Conservation (phyloP, 1,140 invertebrate species). For the Philotrypesis tridentata region DNA sequence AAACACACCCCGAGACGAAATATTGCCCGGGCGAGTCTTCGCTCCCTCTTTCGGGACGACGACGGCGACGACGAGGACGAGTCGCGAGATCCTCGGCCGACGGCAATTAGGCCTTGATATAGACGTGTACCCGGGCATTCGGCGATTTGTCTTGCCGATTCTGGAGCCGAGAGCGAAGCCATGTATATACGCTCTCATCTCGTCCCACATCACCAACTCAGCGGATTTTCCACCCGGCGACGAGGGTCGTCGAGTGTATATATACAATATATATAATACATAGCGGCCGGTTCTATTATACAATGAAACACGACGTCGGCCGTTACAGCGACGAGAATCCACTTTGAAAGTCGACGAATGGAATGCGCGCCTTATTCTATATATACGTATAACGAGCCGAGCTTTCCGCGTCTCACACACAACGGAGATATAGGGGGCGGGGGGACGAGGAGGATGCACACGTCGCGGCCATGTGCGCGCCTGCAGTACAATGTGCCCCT, state of each 20-base stretch:
- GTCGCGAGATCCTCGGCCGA: not conserved
- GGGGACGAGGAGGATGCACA: not conserved
- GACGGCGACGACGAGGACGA: too few species aligned
- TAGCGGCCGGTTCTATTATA: too few species aligned
- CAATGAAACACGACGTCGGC: not conserved
- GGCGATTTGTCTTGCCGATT: slow-evolving; percentile 55
- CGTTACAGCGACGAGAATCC: not conserved
- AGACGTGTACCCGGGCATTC: slow-evolving; percentile 53
- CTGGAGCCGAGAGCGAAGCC: not conserved
- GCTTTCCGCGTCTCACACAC: too few species aligned
- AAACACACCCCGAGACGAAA: slow-evolving; percentile 46
- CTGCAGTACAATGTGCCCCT: too few species aligned
- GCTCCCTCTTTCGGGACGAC: not conserved
- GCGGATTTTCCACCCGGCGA: too few species aligned
- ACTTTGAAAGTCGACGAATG: slow-evolving; percentile 17
- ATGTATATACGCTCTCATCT: not conserved
- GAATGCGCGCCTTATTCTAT: too few species aligned
- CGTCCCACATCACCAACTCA: too few species aligned
- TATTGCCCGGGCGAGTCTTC: slow-evolving; percentile 49
- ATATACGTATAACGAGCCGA: not conserved
- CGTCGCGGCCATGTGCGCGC: not conserved
- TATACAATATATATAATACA: too few species aligned
- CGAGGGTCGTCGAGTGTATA: too few species aligned
- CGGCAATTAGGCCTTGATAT: slow-evolving; percentile 65
- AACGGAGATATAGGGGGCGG: too few species aligned